Evolutionary conservation across 2,113 vertebrate genomes (phyloP), one percentile per base, ranked within the genome.

Genomic region (Pongo pygmaeus): DNA sequence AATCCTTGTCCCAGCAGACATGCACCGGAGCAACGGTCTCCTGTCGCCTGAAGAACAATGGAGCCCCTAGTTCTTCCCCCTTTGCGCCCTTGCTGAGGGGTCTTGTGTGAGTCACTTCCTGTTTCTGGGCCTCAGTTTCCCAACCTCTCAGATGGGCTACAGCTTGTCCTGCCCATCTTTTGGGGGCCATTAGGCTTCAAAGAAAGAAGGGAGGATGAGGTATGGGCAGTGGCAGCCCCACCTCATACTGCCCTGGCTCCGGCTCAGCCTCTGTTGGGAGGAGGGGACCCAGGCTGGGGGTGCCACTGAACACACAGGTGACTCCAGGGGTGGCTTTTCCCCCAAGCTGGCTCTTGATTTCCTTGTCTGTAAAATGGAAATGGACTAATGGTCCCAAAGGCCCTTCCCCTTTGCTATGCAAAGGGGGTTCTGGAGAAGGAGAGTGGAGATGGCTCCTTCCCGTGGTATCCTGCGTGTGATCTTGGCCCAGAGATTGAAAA

Each of bases 371-470:
- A 89, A 94, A 88, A 89, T 91, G 89, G 84, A 94, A 95, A 78
- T 78, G 69, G 10, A 83, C n/a, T 27, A 30, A 75, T 80, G 59
- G 57, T 79, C 93, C 74, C 81, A 18, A 64, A 94, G 93, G 55
- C 85, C 79, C 79, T 75, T 91, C 72, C 78, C 59, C 87, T 90
- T 89, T n/a, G 77, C 93, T 35, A 93, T 74, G 72, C 50, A 90
- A 92, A 78, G 72, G 1, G 25, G 89, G 52, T 69, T 88, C 83
- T 83, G 89, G 59, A 86, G 20, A 88, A 95, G 57, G 75, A 93
- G 77, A 59, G 40, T 57, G 50, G 75, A 72, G 83, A 40, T 12
- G 79, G 48, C 46, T 50, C 38, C 77, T 30, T 88, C 67, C 46
- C 83, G 25, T 6, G 6, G 17, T 10, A 55, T 16, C 22, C 18